Evolutionary conservation across 2,797 vertebrate genomes (phyloP), one percentile per base, ranked within the genome.

Genomic region (Chlorospingus semifuscus): DNA sequence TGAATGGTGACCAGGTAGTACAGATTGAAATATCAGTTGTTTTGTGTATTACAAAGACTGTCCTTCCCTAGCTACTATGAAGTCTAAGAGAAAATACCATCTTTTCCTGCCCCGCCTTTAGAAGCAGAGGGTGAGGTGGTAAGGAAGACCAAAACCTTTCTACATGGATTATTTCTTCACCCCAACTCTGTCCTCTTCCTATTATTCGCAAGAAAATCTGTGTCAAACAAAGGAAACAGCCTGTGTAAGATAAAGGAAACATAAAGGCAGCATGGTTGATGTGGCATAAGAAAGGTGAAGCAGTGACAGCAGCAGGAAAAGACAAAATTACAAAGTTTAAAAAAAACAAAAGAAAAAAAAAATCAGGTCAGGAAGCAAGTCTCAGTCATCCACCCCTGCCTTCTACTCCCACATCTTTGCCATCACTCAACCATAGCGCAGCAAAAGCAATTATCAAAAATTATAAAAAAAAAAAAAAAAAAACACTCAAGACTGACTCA

Each of bases 351-450:
- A 39, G 13, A 7, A 37, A 65, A 47, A 34, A n/a, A 36, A 36
- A 36, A 27, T 10, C 11, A 30, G 21, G 4, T 64, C 6, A 3
- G 37, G 75, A 90, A 49, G 46, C 18, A 68, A 42, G 16, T 50
- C 39, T 29, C 1, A 1, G 49, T 70, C 56, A 77, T 21, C 11
- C 44, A n/a, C 3, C 20, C 8, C 61, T 22, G 37, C 15, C 13
- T 59, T 23, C 39, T 46, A 11, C 12, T 70, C 17, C 72, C 47
- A 53, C 1, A 49, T 20, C 63, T 47, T 41, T 13, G 6, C 26
- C 4, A 2, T 21, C 66, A 56, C 8, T 66, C 42, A 65, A 12
- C 6, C 17, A 55, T 0, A 13, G 16, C 4, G 34, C 7, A 1
- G 34, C 16, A 71, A 65, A 61, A 36, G 36, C 34, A 49, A 14